These are phyloP conservation scores for Listronotus oregonensis DNA, from an alignment of 1,140 invertebrate genomes.

Conservation along the genomic window DNA sequence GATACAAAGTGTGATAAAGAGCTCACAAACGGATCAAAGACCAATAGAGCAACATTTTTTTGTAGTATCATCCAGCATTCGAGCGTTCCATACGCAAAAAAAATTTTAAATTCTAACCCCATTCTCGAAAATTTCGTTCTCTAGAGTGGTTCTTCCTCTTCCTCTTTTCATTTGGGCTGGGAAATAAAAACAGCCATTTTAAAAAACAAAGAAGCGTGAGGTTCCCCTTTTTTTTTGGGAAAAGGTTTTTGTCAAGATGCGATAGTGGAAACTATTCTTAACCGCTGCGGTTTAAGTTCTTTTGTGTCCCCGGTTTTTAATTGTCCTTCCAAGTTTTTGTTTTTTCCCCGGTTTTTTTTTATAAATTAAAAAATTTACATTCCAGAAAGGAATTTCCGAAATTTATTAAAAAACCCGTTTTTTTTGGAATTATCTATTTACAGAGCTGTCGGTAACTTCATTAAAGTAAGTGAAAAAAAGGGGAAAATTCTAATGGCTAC, in stretches of 20 bases:
- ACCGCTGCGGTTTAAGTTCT: constrained; percentile 48
- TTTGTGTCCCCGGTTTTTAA: not conserved
- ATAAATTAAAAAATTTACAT: too few relatives aligned
- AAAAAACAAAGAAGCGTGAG: constrained; percentile 67
- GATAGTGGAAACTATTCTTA: constrained; percentile 51
- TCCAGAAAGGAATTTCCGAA: too few relatives aligned
- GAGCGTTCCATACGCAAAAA: constrained; percentile 96
- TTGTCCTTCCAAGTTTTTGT: constrained; percentile 12
- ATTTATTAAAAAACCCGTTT: too few relatives aligned
- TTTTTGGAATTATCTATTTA: too few relatives aligned
- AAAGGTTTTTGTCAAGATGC: constrained; percentile 59
- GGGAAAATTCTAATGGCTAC: too few relatives aligned
- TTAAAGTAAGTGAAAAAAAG: too few relatives aligned
- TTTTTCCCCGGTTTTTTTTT: not conserved
- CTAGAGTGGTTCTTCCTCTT: constrained; percentile 79
- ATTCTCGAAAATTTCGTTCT: constrained; percentile 78
- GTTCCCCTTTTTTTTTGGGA: constrained; percentile 70
- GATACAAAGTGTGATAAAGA: constrained; percentile 98
- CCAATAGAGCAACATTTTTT: constrained; percentile 86
- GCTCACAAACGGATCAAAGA: constrained; percentile 97
- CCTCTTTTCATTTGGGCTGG: constrained; percentile 78
- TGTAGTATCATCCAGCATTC: constrained; percentile 88
- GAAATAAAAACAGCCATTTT: constrained; percentile 92
- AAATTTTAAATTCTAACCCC: constrained; percentile 84
- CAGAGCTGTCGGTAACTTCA: too few relatives aligned